Percentiles rank a stretch among this genome's conserved stretches.
phyloP scores from a whole-genome alignment of 1,140 invertebrate genomes.

The Drosophila cardini region DNA sequence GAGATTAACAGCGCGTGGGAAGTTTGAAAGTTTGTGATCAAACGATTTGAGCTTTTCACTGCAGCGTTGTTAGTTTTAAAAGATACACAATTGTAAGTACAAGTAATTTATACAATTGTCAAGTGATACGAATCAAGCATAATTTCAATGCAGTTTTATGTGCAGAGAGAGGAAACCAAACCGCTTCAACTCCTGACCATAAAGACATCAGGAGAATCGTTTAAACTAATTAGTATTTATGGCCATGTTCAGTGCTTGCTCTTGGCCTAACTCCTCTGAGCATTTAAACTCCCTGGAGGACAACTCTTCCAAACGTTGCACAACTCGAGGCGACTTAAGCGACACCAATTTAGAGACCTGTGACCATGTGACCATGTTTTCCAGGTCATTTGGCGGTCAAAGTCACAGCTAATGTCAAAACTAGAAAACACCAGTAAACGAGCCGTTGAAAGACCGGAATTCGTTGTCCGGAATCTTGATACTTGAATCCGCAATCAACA shows the following conservation, averaged over 20 bases:
- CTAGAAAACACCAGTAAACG: conserved; percentile 10
- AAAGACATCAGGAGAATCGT: conserved; percentile 32
- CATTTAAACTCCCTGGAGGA: conserved; percentile 22
- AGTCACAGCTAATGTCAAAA: conserved; percentile 8
- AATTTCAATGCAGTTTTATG: conserved; percentile 38
- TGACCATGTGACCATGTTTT: conserved; percentile 62
- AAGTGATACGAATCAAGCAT: conserved; percentile 38
- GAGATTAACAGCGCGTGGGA: conserved; percentile 55
- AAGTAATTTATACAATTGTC: conserved; percentile 44
- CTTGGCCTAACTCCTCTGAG: neutral
- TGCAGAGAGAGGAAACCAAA: conserved; percentile 21
- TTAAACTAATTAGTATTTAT: conserved; percentile 66
- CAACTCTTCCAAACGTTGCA: conserved; percentile 28
- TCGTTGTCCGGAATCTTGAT: conserved; percentile 7
- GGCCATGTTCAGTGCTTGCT: conserved; percentile 21
- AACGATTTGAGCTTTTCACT: conserved; percentile 28
- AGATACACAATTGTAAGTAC: neutral
- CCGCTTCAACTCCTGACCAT: conserved; percentile 22
- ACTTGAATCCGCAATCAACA: conserved; percentile 40
- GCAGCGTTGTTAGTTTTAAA: neutral
- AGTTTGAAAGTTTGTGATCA: conserved; percentile 21
- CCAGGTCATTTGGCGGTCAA: conserved; percentile 60
- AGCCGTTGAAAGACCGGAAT: conserved; percentile 59
- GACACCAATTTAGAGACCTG: conserved; percentile 52
- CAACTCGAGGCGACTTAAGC: conserved; percentile 24